phyloP scores from a whole-genome alignment of 2,888 invertebrate species.

The Drosophila mimica region DNA sequence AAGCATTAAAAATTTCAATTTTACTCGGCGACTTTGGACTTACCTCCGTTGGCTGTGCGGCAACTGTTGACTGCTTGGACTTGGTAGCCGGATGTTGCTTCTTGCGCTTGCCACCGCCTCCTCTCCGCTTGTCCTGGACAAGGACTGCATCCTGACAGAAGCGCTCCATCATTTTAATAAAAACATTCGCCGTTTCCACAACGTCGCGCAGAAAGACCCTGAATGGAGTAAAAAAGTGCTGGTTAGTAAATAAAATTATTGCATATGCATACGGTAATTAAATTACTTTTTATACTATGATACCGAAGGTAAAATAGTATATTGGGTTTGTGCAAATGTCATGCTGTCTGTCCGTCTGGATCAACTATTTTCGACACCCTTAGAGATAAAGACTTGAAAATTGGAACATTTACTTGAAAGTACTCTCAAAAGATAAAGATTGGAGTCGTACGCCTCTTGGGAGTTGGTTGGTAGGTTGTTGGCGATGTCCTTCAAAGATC shows the following conservation, averaged over 20 bases:
- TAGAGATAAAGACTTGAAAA: too few relatives aligned
- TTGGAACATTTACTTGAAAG: too few relatives aligned
- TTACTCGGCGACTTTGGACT: slow-evolving; percentile 31
- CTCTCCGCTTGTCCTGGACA: slow-evolving; percentile 88
- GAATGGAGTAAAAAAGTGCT: slow-evolving; percentile 58
- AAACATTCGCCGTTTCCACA: slow-evolving; percentile 95
- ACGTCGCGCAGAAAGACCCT: slow-evolving; percentile 94
- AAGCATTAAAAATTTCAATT: slow-evolving; percentile 65
- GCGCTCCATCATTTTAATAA: slow-evolving; percentile 94
- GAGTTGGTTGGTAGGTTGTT: too few relatives aligned
- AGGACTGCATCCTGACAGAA: slow-evolving; percentile 89
- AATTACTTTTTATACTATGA: slow-evolving; percentile 45
- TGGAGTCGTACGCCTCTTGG: too few relatives aligned
- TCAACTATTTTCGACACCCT: too few relatives aligned
- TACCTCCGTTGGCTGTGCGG: slow-evolving; percentile 78
- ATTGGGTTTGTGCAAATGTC: too few relatives aligned
- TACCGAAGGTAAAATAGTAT: too few relatives aligned
- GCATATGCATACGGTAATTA: slow-evolving; percentile 61
- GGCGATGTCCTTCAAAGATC: too few relatives aligned
- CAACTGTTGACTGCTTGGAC: slow-evolving; percentile 67
- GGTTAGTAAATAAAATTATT: slow-evolving; percentile 58
- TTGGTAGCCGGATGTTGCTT: slow-evolving; percentile 83
- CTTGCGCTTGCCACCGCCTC: slow-evolving; percentile 53
- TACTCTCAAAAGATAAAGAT: too few relatives aligned
- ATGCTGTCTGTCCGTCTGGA: too few relatives aligned